Evolutionary conservation across 2,113 vertebrate species (phyloP).

Genomic region (Buteo buteo): DNA sequence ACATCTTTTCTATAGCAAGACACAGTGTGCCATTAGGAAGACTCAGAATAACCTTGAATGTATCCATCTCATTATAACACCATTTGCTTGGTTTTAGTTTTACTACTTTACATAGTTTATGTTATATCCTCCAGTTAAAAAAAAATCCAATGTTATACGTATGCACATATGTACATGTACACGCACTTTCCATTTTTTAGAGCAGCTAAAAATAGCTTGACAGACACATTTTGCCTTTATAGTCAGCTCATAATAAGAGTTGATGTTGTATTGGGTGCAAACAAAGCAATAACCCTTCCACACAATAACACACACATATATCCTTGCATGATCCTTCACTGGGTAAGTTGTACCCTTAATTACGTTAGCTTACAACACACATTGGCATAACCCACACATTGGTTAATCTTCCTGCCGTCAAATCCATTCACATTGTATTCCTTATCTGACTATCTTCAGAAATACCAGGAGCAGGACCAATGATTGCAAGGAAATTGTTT

Average conservation of each 20-base stretch:
- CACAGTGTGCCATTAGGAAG: neutral
- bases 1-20: neutral
- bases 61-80: neutral
- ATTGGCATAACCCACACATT: neutral
- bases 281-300: neutral
- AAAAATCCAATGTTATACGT: rapidly evolving
- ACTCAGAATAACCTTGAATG: neutral
- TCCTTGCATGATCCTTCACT: neutral
- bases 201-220: neutral
- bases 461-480: neutral
- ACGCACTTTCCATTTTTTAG: neutral
- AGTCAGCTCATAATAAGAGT: neutral
- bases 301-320: neutral
- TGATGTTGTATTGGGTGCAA: neutral
- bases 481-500: neutral
- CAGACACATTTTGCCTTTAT: neutral
- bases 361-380: neutral
- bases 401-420: neutral
- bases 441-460: neutral
- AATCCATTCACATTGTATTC: neutral
- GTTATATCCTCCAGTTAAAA: neutral
- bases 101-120: neutral
- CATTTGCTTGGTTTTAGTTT: neutral
- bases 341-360: neutral
- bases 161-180: neutral